A percentile compares a stretch with the other conserved stretches of the same genome.
These are phyloP conservation scores for Acanthaster planci DNA, from an alignment of 35 echinoderm and acorn worm genomes.

Conservation along the genomic window DNA sequence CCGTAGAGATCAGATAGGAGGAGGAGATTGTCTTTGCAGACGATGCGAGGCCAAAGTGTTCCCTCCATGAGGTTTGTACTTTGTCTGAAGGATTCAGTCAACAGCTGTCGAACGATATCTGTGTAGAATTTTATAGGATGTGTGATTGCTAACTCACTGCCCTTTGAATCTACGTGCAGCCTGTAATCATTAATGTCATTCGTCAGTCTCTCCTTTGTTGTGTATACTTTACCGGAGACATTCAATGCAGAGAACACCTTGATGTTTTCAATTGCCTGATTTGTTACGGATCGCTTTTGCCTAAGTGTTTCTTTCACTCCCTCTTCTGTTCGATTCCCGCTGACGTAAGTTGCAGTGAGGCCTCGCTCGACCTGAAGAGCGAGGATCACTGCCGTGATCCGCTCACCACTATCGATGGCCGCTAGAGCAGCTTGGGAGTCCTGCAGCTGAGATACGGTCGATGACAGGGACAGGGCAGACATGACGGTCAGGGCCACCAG, in stretches of 20 bases:
- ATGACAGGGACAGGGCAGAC: neutral
- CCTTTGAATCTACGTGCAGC: neutral
- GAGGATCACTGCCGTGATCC: slow-evolving; percentile 7
- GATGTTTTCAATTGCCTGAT: neutral
- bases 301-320: neutral
- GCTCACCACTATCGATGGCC: neutral
- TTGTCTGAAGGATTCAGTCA: neutral
- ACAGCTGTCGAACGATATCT: slow-evolving; percentile 17
- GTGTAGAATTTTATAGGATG: slow-evolving; percentile 41
- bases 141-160: neutral
- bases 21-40: slow-evolving; percentile 46
- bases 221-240: neutral
- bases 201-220: neutral
- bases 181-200: neutral
- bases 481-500: slow-evolving; percentile 11
- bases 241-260: slow-evolving; percentile 8
- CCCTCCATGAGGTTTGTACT: neutral
- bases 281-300: neutral
- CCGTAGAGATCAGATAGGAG: slow-evolving; percentile 40
- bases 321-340: slow-evolving; percentile 6
- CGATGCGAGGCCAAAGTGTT: slow-evolving; percentile 17
- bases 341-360: slow-evolving; percentile 33
- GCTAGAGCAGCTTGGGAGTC: neutral
- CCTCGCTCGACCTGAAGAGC: slow-evolving; percentile 50
- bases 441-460: neutral